These are phyloP conservation scores for Callipepla squamata DNA, from an alignment of 2,113 vertebrate species.

Conservation along the genomic window DNA sequence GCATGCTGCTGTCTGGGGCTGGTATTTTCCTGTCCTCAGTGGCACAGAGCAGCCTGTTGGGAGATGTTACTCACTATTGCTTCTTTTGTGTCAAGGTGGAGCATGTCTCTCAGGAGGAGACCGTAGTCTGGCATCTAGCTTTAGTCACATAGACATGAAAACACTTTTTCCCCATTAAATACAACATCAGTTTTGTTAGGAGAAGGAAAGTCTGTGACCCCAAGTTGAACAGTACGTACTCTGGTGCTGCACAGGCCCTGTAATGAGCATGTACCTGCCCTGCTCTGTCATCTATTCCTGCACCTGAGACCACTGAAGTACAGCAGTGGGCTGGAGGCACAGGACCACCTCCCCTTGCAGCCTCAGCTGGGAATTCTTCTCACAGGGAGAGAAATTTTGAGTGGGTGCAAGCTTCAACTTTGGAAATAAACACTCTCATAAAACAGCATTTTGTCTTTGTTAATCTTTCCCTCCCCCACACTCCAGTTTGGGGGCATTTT, in stretches of 20 bases:
- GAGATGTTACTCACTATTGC: neutral
- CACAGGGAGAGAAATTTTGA: neutral
- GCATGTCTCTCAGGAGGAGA: neutral
- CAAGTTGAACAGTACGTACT: neutral
- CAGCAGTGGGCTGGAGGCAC: neutral
- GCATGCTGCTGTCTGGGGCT: neutral
- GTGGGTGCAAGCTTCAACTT: neutral
- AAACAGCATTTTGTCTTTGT: neutral
- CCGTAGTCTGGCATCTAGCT: neutral
- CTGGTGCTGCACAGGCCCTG: neutral
- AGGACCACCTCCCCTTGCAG: neutral
- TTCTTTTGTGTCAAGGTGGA: neutral
- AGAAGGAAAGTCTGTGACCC: neutral
- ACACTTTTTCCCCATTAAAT: neutral
- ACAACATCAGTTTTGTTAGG: neutral
- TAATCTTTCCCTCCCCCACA: neutral
- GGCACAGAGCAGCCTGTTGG: neutral
- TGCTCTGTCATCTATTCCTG: neutral
- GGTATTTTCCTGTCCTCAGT: neutral
- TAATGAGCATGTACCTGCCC: neutral
- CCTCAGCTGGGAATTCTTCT: neutral
- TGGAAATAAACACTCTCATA: neutral
- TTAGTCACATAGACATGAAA: neutral
- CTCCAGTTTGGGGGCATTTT: neutral
- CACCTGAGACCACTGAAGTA: neutral